Evolutionary conservation across 2,113 vertebrate genomes (phyloP).

Genomic region (Pelusios castaneus): DNA sequence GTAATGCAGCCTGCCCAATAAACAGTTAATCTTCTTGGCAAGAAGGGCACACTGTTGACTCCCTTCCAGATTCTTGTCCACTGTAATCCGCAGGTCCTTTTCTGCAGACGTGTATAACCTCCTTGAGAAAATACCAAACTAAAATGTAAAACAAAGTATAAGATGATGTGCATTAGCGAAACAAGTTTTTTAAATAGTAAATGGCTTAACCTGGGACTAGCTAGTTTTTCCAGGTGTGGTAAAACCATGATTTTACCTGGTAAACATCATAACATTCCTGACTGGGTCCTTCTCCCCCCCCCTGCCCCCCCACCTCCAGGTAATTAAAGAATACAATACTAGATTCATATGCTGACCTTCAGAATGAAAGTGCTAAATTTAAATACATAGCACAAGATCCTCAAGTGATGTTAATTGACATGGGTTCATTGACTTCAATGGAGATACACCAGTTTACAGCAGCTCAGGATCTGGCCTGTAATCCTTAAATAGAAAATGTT

Average conservation of each 20-base stretch:
- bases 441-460: not conserved
- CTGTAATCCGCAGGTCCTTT: too few relatives aligned
- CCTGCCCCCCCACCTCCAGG: not conserved
- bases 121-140: not conserved
- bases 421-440: not conserved
- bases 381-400: not conserved
- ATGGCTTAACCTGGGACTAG: not conserved
- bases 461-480: not conserved
- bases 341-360: not conserved
- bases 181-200: not conserved
- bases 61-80: too few relatives aligned
- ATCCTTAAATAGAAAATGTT: not conserved
- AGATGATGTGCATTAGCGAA: not conserved
- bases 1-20: too few relatives aligned
- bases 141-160: not conserved
- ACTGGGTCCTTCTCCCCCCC: not conserved
- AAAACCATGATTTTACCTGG: not conserved
- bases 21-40: too few relatives aligned
- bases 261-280: not conserved
- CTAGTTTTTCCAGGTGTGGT: not conserved
- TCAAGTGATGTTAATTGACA: not conserved
- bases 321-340: not conserved
- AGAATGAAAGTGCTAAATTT: not conserved
- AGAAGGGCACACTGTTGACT: too few relatives aligned
- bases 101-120: not conserved